Conservation (phyloP, 2,888 invertebrate genomes). For the Drosophila paramelanica region DNA sequence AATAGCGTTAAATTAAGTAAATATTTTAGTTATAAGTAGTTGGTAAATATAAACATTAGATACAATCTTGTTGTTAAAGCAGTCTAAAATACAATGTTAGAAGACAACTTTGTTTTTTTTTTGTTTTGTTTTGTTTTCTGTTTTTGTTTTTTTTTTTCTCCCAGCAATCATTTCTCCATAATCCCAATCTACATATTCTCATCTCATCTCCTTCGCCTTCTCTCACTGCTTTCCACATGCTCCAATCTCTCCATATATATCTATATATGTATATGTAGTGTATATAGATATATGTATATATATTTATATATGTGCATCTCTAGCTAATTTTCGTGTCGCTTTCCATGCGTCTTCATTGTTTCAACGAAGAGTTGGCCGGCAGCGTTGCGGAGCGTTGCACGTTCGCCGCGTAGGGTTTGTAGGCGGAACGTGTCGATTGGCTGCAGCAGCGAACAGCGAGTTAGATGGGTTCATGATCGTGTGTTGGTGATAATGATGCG, state of each 20-base stretch:
- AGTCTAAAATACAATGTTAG: conserved; percentile 35
- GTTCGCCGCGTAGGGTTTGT: conserved; percentile 85
- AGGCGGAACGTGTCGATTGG: conserved; percentile 85
- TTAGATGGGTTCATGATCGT: background rate
- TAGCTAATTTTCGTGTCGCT: conserved; percentile 11
- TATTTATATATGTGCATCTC: conserved; percentile 15
- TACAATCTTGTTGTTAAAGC: conserved; percentile 47
- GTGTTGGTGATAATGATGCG: conserved; percentile 2
- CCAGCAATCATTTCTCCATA: conserved; percentile 5
- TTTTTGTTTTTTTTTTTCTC: background rate
- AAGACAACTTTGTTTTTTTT: conserved; percentile 31
- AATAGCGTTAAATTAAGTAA: conserved; percentile 52
- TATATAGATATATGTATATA: background rate
- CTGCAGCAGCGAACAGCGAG: conserved; percentile 58
- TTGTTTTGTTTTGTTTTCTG: background rate
- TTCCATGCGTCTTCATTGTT: conserved; percentile 72
- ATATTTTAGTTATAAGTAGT: conserved; percentile 41
- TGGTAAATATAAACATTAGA: conserved; percentile 58
- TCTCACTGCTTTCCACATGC: conserved; percentile 18
- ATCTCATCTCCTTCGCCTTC: conserved; percentile 2
- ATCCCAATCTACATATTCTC: conserved; percentile 11
- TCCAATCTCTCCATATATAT: conserved; percentile 1
- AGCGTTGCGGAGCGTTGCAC: conserved; percentile 94
- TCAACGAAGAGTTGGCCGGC: conserved; percentile 92
- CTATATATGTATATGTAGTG: background rate